Conservation (phyloP, 1,140 invertebrate genomes). For the Tachypleus tridentatus region DNA sequence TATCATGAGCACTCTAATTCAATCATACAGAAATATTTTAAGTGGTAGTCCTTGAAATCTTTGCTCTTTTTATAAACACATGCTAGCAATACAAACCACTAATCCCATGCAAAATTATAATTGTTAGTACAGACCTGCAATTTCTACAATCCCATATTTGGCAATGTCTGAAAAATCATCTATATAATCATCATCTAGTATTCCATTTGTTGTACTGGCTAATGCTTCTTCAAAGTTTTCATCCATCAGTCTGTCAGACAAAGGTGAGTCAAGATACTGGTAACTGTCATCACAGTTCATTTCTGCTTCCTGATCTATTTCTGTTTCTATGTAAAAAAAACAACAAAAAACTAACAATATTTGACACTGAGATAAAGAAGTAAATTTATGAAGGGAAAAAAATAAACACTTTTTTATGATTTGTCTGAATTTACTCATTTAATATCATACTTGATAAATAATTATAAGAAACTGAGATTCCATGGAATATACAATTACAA, state of each 20-base stretch:
- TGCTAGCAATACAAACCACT: background rate
- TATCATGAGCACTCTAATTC: too few relatives aligned
- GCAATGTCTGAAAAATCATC: conserved; percentile 64
- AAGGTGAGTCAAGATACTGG: conserved; percentile 54
- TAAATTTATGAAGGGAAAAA: background rate
- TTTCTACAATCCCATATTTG: conserved; percentile 71
- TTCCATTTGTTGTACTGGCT: conserved; percentile 44
- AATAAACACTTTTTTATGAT: background rate
- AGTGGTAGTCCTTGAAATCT: too few relatives aligned
- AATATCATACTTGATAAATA: conserved; percentile 2
- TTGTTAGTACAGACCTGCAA: conserved; percentile 47
- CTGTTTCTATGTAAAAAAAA: conserved; percentile 7
- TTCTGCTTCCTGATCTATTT: conserved; percentile 42
- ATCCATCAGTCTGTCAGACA: conserved; percentile 75
- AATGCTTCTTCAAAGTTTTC: conserved; percentile 87
- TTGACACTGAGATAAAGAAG: background rate
- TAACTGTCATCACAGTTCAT: conserved; percentile 39
- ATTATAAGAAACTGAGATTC: background rate
- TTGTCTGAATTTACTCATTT: conserved; percentile 2
- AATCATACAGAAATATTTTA: too few relatives aligned
- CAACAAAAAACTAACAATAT: conserved; percentile 1
- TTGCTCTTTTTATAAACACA: background rate
- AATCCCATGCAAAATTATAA: background rate
- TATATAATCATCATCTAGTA: conserved; percentile 38
- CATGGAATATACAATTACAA: background rate